phyloP scores from a whole-genome alignment of 2,888 invertebrate species.

The Spilosoma lubricipeda region DNA sequence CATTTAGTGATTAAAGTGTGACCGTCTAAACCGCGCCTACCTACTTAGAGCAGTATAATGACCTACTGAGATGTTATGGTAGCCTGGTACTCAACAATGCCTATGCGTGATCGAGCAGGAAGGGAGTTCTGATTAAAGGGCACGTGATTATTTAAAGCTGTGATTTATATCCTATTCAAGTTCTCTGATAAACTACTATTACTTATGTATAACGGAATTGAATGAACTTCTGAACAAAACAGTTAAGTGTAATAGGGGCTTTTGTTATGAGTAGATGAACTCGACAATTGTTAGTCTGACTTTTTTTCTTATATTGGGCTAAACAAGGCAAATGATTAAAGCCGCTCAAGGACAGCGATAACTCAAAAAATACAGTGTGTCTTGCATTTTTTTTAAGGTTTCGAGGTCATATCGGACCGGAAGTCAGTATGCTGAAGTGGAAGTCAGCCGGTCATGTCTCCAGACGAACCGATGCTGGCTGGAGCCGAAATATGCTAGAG shows the following conservation, averaged over 20 bases:
- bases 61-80: constrained; percentile 47
- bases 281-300: neutral
- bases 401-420: too few species aligned
- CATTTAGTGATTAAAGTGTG: constrained; percentile 60
- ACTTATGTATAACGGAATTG: neutral
- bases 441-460: too few species aligned
- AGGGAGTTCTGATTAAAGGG: constrained; percentile 47
- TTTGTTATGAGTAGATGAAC: neutral
- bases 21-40: constrained; percentile 45
- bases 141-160: constrained; percentile 16
- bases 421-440: too few species aligned
- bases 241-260: neutral
- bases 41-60: constrained; percentile 46
- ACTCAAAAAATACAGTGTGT: too few species aligned
- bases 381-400: too few species aligned
- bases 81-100: constrained; percentile 47
- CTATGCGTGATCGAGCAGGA: constrained; percentile 42
- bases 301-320: neutral
- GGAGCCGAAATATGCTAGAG: too few species aligned
- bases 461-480: too few species aligned
- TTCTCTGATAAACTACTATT: neutral
- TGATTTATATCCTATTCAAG: neutral
- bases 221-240: neutral
- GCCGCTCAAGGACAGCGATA: too few species aligned
- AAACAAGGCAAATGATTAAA: neutral